Base-by-base conservation (phyloP, 2,888 invertebrate genomes). In the Cheilosia urbana region DNA sequence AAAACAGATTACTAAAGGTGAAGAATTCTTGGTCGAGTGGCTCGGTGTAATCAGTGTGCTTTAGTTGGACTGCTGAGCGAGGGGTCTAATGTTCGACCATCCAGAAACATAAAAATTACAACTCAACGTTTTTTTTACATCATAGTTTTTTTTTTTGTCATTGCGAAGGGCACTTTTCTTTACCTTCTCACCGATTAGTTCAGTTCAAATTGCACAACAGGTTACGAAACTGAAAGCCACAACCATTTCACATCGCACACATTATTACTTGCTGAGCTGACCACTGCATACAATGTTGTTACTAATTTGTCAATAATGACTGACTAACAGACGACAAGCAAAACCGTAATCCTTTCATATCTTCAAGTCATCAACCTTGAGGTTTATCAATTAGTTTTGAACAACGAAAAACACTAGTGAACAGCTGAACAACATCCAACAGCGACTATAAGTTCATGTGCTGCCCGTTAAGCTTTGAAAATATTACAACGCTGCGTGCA, bases 351-450 rank as follows among this genome's bases (percentile, higher is more conserved):
- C 9, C 17, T 55, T 55, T 55, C 17, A 55, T 55, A 9, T 17
- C 30, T 30, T 13, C 9, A 34, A 34, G 55, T 55, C 55, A 55
- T 19, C 34, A 55, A 34, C 55, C 55, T 55, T 55, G 34, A 17
- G 17, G 34, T 55, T 55, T n/a, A 17, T 55, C 55, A 55, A 55
- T 34, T 55, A 17, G 17, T 55, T 19, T 34, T 55, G 17, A 30
- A 34, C 55, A 55, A 55, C 13, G 4, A 17, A 55, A 11, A 17
- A 2, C 11, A 49, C 11, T 11, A 21, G 13, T 9, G 13, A 49
- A 49, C 15, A 6, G 7, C 7, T 34, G 1, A 55, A 30, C 55
- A 55, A n/a, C 30, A 55, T 17, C 34, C 30, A 34, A 34, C 19
- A 5, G 55, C 17, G 5, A 55, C 55, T 30, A 55, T 30, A 55